phyloP scores from a whole-genome alignment of 1,140 invertebrate species.

The Meloidogyne exigua region DNA sequence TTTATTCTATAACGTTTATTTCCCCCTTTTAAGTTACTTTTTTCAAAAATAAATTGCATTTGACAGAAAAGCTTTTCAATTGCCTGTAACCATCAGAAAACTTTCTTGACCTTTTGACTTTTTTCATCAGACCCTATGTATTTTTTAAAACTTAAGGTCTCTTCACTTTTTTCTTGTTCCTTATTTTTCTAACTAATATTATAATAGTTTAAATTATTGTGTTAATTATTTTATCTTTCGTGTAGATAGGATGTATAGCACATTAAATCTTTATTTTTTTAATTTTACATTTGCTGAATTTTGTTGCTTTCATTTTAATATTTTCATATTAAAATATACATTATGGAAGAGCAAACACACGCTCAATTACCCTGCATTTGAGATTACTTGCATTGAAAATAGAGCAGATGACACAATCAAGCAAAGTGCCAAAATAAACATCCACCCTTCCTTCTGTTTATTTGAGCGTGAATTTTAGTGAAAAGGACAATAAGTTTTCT shows the following conservation, averaged over 20 bases:
- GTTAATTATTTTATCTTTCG: no score
- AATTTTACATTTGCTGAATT: background rate
- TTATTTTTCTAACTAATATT: no score
- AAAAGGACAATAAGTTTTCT: background rate
- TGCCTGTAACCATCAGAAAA: background rate
- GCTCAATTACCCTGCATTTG: background rate
- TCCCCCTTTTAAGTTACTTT: background rate
- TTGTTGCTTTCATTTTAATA: background rate
- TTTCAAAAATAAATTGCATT: background rate
- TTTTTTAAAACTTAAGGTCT: background rate
- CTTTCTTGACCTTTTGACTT: background rate
- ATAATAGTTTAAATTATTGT: no score
- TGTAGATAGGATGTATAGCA: no score
- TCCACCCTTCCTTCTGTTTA: background rate
- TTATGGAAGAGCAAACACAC: background rate
- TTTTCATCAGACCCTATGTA: background rate
- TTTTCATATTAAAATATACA: background rate
- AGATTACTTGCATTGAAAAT: constrained; percentile 1
- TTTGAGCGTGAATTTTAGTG: background rate
- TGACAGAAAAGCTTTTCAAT: constrained; percentile 1
- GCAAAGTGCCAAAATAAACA: background rate
- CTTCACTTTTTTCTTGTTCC: no score
- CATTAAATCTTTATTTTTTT: background rate
- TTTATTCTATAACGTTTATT: background rate
- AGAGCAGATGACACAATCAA: constrained; percentile 1